Evolutionary conservation across 2,113 vertebrate species (phyloP).

Genomic region (Entosphenus tridentatus): DNA sequence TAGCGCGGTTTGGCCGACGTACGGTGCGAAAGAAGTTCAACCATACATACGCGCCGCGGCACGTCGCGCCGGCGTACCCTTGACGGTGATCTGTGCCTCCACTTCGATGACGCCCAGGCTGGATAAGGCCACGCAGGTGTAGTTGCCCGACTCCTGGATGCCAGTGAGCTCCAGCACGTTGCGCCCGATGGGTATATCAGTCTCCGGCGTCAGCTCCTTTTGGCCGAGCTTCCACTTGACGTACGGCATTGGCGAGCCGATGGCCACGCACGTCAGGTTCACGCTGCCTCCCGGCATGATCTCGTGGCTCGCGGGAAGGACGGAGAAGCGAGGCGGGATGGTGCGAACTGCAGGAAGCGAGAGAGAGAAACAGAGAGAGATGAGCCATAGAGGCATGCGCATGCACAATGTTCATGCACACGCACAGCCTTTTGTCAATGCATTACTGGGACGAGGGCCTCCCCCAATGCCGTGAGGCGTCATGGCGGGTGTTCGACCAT

Average conservation of each 20-base stretch:
- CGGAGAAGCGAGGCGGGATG: constrained; percentile 90
- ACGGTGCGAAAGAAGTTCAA: no score
- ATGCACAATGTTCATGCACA: no score
- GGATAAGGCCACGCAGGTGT: constrained; percentile 85
- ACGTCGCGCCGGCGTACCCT: constrained; percentile 32
- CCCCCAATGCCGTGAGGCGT: no score
- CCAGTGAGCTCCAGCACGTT: constrained; percentile 72
- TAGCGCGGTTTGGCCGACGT: no score
- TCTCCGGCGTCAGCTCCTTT: constrained; percentile 61
- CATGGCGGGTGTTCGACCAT: no score
- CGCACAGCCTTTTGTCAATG: no score
- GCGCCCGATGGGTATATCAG: constrained; percentile 72
- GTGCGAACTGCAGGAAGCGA: constrained; percentile 54
- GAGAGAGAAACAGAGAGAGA: constrained; percentile 18
- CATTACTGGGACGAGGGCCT: no score
- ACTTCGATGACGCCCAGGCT: constrained; percentile 77
- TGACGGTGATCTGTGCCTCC: constrained; percentile 69
- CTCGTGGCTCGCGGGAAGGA: constrained; percentile 78
- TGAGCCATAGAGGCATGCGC: no score
- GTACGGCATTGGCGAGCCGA: constrained; percentile 85
- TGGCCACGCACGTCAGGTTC: constrained; percentile 85
- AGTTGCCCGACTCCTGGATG: constrained; percentile 64
- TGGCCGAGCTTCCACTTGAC: constrained; percentile 77
- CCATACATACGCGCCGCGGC: no score
- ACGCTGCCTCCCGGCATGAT: constrained; percentile 89